These are phyloP conservation scores for Anoplophora glabripennis DNA, from an alignment of 1,140 invertebrate genomes.

Conservation along the genomic window DNA sequence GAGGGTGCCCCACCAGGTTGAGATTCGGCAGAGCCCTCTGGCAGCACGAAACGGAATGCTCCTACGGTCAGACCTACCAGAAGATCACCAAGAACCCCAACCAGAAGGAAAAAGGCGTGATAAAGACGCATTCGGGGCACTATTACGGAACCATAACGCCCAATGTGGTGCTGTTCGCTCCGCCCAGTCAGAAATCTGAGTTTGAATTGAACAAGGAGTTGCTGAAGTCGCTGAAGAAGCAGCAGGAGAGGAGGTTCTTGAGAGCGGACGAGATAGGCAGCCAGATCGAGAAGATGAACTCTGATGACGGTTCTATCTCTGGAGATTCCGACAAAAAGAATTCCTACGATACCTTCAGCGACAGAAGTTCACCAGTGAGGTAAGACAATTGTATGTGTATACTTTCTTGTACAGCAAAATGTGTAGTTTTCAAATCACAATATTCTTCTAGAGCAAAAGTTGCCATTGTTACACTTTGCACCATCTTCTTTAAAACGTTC, in stretches of 20 bases:
- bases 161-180: constrained; percentile 31
- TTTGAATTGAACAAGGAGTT: constrained; percentile 18
- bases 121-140: constrained; percentile 41
- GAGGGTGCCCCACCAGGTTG: constrained; percentile 28
- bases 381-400: too few species aligned
- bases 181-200: constrained; percentile 20
- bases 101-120: constrained; percentile 34
- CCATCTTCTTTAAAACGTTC: too few species aligned
- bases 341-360: background rate
- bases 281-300: constrained; percentile 16
- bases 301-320: constrained; percentile 20
- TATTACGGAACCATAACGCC: constrained; percentile 43
- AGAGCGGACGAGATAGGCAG: constrained; percentile 19
- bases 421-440: too few species aligned
- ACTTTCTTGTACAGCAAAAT: too few species aligned
- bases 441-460: too few species aligned
- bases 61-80: constrained; percentile 28
- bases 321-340: constrained; percentile 9
- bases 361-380: too few species aligned
- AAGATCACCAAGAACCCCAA: constrained; percentile 7
- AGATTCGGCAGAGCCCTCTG: constrained; percentile 35
- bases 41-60: constrained; percentile 40
- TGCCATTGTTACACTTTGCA: too few species aligned
- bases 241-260: constrained; percentile 20
- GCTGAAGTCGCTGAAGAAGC: constrained; percentile 28